phyloP scores from a whole-genome alignment of 2,113 vertebrate species.

The Lonchura striata region DNA sequence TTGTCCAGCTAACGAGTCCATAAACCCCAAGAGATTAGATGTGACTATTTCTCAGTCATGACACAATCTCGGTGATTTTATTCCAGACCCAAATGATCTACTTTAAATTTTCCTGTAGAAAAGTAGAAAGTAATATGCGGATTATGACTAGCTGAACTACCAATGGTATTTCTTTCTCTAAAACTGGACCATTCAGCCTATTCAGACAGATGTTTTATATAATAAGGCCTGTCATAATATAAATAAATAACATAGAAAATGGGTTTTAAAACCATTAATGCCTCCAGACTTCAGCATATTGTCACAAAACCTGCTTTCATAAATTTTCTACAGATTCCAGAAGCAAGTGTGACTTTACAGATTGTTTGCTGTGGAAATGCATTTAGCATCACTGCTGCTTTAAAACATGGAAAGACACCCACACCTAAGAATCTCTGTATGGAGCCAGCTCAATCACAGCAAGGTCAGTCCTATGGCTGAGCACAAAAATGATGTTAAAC shows the following conservation, averaged over 20 bases:
- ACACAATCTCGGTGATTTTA: neutral
- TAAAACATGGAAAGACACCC: neutral
- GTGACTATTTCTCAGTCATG: neutral
- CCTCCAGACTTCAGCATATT: neutral
- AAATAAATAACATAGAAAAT: neutral
- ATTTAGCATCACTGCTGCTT: neutral
- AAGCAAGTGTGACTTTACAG: neutral
- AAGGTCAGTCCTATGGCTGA: neutral
- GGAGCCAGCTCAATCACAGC: neutral
- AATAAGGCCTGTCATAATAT: neutral
- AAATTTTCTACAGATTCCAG: neutral
- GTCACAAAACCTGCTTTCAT: neutral
- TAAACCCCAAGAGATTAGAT: neutral
- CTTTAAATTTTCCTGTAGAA: neutral
- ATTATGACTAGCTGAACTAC: neutral
- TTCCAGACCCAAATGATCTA: neutral
- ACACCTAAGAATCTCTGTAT: neutral
- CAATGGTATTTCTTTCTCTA: neutral
- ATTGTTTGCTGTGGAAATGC: neutral
- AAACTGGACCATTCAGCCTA: neutral
- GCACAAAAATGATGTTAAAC: neutral
- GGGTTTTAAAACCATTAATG: fast-evolving
- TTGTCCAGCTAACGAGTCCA: neutral
- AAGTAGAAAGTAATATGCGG: neutral
- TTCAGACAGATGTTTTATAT: neutral